Base-by-base conservation (phyloP, 1,140 invertebrate genomes). In the Nymphalis io region DNA sequence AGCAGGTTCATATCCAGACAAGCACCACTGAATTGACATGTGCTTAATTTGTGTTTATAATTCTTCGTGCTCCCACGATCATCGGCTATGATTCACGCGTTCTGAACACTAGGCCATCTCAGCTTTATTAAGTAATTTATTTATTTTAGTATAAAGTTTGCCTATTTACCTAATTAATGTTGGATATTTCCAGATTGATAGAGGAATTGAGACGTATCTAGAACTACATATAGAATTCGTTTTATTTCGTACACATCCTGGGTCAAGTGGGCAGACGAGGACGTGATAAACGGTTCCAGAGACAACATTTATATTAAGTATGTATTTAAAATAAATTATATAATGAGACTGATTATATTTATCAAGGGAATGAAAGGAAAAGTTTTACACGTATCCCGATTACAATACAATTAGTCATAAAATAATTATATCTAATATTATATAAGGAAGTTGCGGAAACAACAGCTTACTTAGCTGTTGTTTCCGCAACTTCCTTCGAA, bases 151-250 rank as follows among this genome's bases (percentile, higher is more conserved):
- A 38, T n/a, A 18, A 39, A 40, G n/a, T 60, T 20, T 42, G 39
- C 58, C 33, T 21, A 33, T 60, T 60, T 44, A 60, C 59, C 59
- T 60, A 60, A 60, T 44, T 60, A 60, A 0, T 21, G 18, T 23
- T 44, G 59, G 59, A 44, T 60, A 60, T 60, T 60, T 60, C 59
- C 59, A 44, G 16, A 15, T 13, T 21, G 23, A 55, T 27, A 55
- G 48, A 21, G 5, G n/a, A 44, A 44, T 44, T 3, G n/a, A 11
- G 12, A 11, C 1, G 20, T 55, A 27, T 11, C 12, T 55, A 27
- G 1, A 15, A 55, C 13, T 55, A 55, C 21, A 55, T n/a, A 55
- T 55, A 55, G 51, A 55, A 55, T 55, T 55, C 20, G 12, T 55
- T n/a, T n/a, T n/a, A n/a, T n/a, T n/a, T n/a, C n/a, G n/a, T n/a